Base-by-base conservation (phyloP, 2,797 vertebrate genomes). In the Sternarchorhynchus goeldii region DNA sequence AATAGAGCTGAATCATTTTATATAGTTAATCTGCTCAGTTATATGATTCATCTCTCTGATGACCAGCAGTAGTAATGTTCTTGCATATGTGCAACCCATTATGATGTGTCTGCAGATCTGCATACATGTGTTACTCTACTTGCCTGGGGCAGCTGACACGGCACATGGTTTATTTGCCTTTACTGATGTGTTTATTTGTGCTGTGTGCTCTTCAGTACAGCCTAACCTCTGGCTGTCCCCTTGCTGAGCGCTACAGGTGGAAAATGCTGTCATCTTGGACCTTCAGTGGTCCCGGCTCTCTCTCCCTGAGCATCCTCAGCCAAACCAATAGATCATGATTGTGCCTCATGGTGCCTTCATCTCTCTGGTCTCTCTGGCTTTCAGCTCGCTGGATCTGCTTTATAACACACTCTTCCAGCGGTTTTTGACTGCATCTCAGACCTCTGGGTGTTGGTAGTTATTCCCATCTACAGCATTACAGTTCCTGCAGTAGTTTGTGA, bases 171-270 rank as follows among this genome's bases (percentile, higher is more conserved):
- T 65, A 53, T 76, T 79, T 53, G 56, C 73, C 62, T 68, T 81
- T 64, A 58, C 63, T 75, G 78, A 80, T 79, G 76, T 84, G 57
- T 81, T 83, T 85, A 81, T 85, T 82, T 83, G 59, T 75, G 60
- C 79, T 85, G 85, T 79, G 62, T 70, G 74, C 74, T 80, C 63
- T 65, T 76, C 57, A 74, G 83, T 81, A 83, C 84, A 81, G 45
- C 21, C 34, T 85, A 80, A 84, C 82, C 85, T 81, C 81, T 87
- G 85, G 87, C 84, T 79, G 87, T 83, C 75, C 84, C 78, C 60
- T 66, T n/a, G 18, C 45, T 80, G 55, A 66, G 68, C 32, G 21
- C 65, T 73, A 75, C 85, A 86, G 84, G 82, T 87, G 85, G 81
- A 84, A 84, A 83, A 86, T 82, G 81, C 68, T 73, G 81, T 80